These are phyloP conservation scores for Prolemur simus DNA, from an alignment of 2,113 vertebrate species.

Conservation along the genomic window DNA sequence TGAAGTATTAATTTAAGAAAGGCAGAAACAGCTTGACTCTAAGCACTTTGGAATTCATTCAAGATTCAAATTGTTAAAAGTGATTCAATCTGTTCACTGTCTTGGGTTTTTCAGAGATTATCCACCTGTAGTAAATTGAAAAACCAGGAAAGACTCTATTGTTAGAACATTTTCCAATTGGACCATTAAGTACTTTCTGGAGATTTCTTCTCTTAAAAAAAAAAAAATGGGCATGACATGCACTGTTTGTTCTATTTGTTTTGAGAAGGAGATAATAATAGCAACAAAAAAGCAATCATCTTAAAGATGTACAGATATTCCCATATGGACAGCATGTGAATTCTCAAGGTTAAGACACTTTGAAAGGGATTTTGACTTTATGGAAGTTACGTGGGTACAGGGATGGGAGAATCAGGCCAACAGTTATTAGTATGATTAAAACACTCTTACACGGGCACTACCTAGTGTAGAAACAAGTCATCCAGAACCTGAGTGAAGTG, in stretches of 20 bases:
- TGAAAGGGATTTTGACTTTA: constrained; percentile 48
- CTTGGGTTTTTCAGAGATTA: constrained; percentile 52
- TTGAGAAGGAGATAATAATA: constrained; percentile 51
- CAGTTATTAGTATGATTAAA: constrained; percentile 22
- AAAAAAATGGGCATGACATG: not conserved
- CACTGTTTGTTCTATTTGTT: constrained; percentile 48
- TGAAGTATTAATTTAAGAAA: constrained; percentile 38
- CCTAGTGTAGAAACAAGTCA: constrained; percentile 33
- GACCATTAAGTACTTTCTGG: constrained; percentile 44
- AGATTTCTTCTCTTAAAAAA: constrained; percentile 31
- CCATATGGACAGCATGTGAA: constrained; percentile 23
- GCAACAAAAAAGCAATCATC: constrained; percentile 54
- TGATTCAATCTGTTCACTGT: constrained; percentile 66
- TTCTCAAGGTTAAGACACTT: constrained; percentile 31
- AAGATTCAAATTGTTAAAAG: constrained; percentile 62
- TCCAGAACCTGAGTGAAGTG: constrained; percentile 43
- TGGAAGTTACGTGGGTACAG: not conserved
- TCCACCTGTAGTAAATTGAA: constrained; percentile 62
- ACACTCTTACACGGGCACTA: not conserved
- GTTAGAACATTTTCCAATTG: constrained; percentile 60
- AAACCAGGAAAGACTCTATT: constrained; percentile 31
- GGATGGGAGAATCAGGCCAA: constrained; percentile 3
- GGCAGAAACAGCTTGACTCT: constrained; percentile 46
- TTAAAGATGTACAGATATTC: constrained; percentile 22
- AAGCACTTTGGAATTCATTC: constrained; percentile 63